Conservation (phyloP, 2,113 vertebrate genomes). For the Alectura lathami region DNA sequence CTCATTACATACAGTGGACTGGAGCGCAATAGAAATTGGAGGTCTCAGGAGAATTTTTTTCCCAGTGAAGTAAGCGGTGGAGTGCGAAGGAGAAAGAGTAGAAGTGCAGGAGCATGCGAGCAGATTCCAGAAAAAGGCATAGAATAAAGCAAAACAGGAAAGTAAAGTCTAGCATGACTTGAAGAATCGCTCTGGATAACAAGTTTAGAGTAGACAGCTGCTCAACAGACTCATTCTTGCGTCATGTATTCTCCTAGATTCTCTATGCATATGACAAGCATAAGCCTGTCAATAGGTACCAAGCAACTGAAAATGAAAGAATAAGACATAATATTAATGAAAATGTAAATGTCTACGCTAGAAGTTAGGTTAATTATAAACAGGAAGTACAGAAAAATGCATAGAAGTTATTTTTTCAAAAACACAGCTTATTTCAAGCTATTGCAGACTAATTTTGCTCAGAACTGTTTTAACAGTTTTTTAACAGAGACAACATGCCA, state of each 20-base stretch:
- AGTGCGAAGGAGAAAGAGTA: background rate
- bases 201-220: background rate
- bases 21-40: background rate
- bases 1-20: background rate
- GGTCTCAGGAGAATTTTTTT: background rate
- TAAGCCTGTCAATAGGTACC: background rate
- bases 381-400: background rate
- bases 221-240: background rate
- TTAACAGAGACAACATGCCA: background rate
- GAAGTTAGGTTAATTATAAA: background rate
- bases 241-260: background rate
- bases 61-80: background rate
- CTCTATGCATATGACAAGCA: background rate
- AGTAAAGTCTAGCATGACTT: background rate
- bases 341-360: background rate
- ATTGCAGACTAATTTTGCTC: background rate
- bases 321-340: background rate
- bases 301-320: background rate
- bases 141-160: background rate
- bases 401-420: background rate
- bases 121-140: background rate
- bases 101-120: background rate
- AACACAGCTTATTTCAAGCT: background rate
- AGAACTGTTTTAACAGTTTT: background rate
- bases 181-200: background rate